Conservation (phyloP, 2,888 invertebrate genomes). For the Drosophila anceps region DNA sequence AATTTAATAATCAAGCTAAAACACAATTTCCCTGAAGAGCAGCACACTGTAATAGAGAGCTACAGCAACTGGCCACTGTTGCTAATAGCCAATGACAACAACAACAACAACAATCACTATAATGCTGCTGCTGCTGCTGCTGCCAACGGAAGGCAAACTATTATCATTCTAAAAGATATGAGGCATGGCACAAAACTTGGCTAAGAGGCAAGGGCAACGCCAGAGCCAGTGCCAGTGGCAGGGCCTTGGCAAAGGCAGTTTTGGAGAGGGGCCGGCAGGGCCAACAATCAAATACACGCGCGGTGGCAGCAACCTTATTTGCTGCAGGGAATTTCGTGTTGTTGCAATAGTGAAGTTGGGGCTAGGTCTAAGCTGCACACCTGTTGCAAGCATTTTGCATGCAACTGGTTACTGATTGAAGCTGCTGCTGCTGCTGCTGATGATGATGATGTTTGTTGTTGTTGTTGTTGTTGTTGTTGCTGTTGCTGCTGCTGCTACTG, state of each 20-base stretch:
- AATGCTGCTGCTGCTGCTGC: slow-evolving; percentile 50
- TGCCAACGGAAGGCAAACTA: slow-evolving; percentile 72
- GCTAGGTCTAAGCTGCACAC: slow-evolving; percentile 67
- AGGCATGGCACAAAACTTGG: slow-evolving; percentile 67
- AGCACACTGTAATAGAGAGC: slow-evolving; percentile 31
- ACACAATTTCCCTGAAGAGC: slow-evolving; percentile 41
- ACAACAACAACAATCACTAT: slow-evolving; percentile 33
- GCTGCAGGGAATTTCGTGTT: slow-evolving; percentile 74
- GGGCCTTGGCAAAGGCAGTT: slow-evolving; percentile 16
- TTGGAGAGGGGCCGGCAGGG: slow-evolving; percentile 7
- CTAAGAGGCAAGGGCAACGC: slow-evolving; percentile 50
- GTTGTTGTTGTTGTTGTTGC: slow-evolving; percentile 34
- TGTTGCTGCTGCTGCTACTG: slow-evolving; percentile 43
- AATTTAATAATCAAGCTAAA: slow-evolving; percentile 43
- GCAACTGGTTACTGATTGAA: slow-evolving; percentile 73
- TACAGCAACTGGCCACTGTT: slow-evolving; percentile 17
- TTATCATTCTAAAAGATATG: slow-evolving; percentile 78
- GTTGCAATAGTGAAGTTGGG: slow-evolving; percentile 22
- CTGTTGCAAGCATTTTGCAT: slow-evolving; percentile 79
- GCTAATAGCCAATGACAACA: slow-evolving; percentile 1
- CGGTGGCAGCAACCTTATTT: slow-evolving; percentile 54
- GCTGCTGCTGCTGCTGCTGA: slow-evolving; percentile 17
- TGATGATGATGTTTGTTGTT: slow-evolving; percentile 19
- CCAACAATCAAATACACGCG: slow-evolving; percentile 35
- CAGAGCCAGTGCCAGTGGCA: slow-evolving; percentile 25